Conservation (phyloP, 2,888 invertebrate species). For the Ichneumon xanthorius region DNA sequence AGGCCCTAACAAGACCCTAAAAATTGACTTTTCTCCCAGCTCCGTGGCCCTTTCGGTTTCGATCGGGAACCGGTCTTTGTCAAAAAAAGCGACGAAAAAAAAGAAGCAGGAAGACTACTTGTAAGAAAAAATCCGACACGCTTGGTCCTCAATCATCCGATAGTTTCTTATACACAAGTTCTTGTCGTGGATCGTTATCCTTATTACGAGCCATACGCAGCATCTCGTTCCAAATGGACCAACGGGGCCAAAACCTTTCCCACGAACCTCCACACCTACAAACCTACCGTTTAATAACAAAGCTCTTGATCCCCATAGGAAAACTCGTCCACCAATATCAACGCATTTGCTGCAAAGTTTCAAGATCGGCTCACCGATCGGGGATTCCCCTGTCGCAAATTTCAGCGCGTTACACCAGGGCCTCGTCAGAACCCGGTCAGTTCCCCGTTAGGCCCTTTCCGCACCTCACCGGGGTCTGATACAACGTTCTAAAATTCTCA, state of each 20-base stretch:
- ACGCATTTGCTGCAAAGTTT: constrained; percentile 37
- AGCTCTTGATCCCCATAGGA: neutral
- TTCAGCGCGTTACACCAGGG: neutral
- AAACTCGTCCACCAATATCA: constrained; percentile 29
- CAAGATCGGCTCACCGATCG: neutral
- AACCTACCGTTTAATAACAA: neutral
- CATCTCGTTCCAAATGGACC: constrained; percentile 64
- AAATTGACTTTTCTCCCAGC: neutral
- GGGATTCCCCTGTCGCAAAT: neutral
- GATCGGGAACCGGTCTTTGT: neutral
- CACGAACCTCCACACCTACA: constrained; percentile 14
- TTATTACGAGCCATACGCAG: constrained; percentile 60
- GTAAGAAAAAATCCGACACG: constrained; percentile 66
- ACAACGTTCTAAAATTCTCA: constrained; percentile 19
- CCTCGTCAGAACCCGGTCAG: neutral
- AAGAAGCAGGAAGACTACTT: constrained; percentile 29
- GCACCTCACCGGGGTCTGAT: neutral
- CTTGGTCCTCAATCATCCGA: constrained; percentile 68
- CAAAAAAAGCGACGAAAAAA: constrained; percentile 1
- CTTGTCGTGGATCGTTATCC: constrained; percentile 70
- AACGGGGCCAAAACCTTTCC: constrained; percentile 61
- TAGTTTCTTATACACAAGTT: constrained; percentile 60
- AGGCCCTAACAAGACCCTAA: neutral
- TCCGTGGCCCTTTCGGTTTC: neutral
- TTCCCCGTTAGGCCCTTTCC: neutral